phyloP scores from a whole-genome alignment of 2,888 invertebrate species.

The Oscheius sp. region DNA sequence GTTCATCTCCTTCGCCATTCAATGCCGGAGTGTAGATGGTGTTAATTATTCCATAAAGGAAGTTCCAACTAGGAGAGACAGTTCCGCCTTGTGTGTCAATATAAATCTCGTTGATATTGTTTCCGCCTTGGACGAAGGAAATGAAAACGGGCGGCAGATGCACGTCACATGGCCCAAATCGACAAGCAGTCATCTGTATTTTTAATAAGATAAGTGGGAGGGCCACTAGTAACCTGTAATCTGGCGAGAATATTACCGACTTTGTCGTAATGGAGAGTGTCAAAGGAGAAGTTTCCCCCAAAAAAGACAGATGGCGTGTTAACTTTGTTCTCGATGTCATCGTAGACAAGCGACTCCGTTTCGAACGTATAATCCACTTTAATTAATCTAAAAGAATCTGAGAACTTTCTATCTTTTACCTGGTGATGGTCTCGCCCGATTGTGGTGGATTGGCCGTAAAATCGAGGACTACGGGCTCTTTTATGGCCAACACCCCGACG shows the following conservation, averaged over 20 bases:
- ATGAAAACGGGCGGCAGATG: constrained; percentile 49
- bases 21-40: constrained; percentile 59
- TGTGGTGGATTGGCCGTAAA: constrained; percentile 21
- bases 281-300: constrained; percentile 57
- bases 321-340: constrained; percentile 49
- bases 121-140: constrained; percentile 57
- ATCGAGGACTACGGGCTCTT: constrained; percentile 15
- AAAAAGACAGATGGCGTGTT: constrained; percentile 43
- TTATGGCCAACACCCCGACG: constrained; percentile 4
- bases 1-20: constrained; percentile 60
- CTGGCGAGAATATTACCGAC: constrained; percentile 51
- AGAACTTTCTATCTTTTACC: not conserved
- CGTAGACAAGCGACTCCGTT: constrained; percentile 58
- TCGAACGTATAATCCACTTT: constrained; percentile 58
- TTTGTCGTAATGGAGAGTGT: constrained; percentile 57
- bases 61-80: constrained; percentile 51
- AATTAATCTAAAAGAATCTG: constrained; percentile 38
- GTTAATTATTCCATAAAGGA: constrained; percentile 53
- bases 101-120: constrained; percentile 50
- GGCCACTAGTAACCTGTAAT: constrained; percentile 42
- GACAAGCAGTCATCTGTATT: constrained; percentile 52
- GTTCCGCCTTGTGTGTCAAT: constrained; percentile 37
- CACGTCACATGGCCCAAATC: constrained; percentile 50
- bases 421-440: constrained; percentile 18
- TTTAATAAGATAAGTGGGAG: not conserved